Evolutionary conservation across 2,797 vertebrate species (phyloP).

Genomic region (Platalea minor): DNA sequence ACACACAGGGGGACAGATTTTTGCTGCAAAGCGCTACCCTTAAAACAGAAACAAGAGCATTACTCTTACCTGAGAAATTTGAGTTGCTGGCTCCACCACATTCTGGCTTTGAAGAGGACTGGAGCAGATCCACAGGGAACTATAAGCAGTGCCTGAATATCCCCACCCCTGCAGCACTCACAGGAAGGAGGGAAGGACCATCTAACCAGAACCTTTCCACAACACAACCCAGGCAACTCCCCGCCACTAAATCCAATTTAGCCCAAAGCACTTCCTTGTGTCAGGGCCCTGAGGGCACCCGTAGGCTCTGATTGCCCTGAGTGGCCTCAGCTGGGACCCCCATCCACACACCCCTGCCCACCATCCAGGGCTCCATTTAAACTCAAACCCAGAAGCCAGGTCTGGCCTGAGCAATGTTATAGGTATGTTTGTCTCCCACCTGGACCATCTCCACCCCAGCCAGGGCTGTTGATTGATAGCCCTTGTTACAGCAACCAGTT

Average conservation of each 20-base stretch:
- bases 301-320: background rate
- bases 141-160: background rate
- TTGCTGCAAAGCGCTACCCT: accelerated
- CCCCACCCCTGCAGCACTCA: accelerated
- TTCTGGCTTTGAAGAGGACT: background rate
- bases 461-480: too few species aligned
- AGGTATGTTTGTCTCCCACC: background rate
- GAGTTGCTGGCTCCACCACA: accelerated
- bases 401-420: accelerated
- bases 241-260: background rate
- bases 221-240: accelerated
- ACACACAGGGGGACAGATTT: background rate
- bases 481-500: background rate
- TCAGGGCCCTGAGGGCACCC: background rate
- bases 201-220: background rate
- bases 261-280: background rate
- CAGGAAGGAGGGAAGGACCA: accelerated
- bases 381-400: background rate
- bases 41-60: background rate
- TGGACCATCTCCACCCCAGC: background rate
- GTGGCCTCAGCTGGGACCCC: background rate
- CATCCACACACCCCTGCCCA: accelerated
- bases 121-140: background rate
- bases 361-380: background rate
- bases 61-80: background rate